Percentiles rank a stretch among this genome's conserved stretches.
Conservation (phyloP, 2,888 invertebrate genomes). For the Cyrtodaria siliqua region DNA sequence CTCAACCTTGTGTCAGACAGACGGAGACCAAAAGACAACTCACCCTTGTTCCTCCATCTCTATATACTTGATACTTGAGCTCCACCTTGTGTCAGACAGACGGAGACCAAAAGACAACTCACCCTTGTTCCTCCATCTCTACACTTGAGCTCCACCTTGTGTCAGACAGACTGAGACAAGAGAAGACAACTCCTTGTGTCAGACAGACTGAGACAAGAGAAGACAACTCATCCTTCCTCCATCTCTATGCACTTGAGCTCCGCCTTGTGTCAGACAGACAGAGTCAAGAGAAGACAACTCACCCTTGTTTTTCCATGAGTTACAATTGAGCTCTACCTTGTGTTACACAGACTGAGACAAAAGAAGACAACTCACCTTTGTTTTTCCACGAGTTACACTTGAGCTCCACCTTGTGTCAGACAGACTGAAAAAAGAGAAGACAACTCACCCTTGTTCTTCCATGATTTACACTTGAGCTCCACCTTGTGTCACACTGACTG, state of each 20-base stretch:
- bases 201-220: too few relatives aligned
- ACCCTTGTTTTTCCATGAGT: too few relatives aligned
- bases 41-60: too few relatives aligned
- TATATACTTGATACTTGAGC: too few relatives aligned
- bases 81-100: constrained; percentile 97
- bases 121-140: too few relatives aligned
- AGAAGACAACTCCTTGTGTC: constrained; percentile 85
- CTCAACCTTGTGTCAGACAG: constrained; percentile 97
- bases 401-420: constrained; percentile 96
- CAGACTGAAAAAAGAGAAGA: constrained; percentile 88
- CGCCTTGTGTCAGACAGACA: too few relatives aligned
- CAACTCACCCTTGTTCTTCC: constrained; percentile 93
- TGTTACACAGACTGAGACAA: constrained; percentile 90
- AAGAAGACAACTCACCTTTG: constrained; percentile 91
- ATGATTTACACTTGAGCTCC: too few relatives aligned
- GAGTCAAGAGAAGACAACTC: too few relatives aligned
- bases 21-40: constrained; percentile 76
- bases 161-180: constrained; percentile 94
- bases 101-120: constrained; percentile 83
- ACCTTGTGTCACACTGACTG: constrained; percentile 97
- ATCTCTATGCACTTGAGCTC: too few relatives aligned
- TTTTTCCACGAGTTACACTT: too few relatives aligned
- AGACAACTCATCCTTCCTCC: too few relatives aligned
- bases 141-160: constrained; percentile 97
- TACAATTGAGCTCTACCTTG: constrained; percentile 93